Percentiles rank a stretch among this genome's conserved stretches.
phyloP scores from a whole-genome alignment of 2,113 vertebrate species.

The Aspidoscelis tigris region DNA sequence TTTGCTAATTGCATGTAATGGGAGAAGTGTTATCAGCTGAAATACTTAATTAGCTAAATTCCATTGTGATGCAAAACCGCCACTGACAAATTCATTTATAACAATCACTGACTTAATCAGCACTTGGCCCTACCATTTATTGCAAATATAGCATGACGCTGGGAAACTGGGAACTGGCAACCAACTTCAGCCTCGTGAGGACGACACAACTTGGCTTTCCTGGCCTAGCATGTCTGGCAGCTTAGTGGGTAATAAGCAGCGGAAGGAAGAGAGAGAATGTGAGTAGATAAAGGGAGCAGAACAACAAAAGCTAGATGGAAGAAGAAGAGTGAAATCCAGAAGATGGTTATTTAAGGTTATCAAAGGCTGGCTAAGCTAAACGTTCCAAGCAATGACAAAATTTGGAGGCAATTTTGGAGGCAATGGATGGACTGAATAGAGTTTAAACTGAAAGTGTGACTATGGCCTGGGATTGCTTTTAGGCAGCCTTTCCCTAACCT shows the following conservation, averaged over 20 bases:
- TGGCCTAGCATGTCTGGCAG: slow-evolving; percentile 3
- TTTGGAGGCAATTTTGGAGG: too few relatives aligned
- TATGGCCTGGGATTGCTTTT: background rate
- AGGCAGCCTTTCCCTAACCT: background rate
- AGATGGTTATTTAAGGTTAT: too few relatives aligned
- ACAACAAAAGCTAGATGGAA: too few relatives aligned
- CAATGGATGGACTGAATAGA: background rate
- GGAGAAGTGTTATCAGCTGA: slow-evolving; percentile 65
- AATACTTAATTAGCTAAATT: slow-evolving; percentile 71
- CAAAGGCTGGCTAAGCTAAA: background rate
- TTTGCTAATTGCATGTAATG: slow-evolving; percentile 66
- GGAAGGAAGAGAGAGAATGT: too few relatives aligned
- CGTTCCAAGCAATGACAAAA: background rate
- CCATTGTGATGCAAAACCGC: slow-evolving; percentile 70
- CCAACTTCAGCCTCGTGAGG: slow-evolving; percentile 24
- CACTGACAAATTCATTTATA: slow-evolving; percentile 63
- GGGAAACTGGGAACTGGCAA: slow-evolving; percentile 13
- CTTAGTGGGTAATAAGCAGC: background rate
- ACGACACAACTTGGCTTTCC: slow-evolving; percentile 18
- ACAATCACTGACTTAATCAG: slow-evolving; percentile 61
- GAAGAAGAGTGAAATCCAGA: background rate
- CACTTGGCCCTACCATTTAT: slow-evolving; percentile 55
- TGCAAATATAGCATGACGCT: slow-evolving; percentile 25
- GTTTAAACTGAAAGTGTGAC: too few relatives aligned
- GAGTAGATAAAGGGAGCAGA: too few relatives aligned